A percentile compares a stretch with the other conserved stretches of the same genome.
phyloP scores from a whole-genome alignment of 2,888 invertebrate genomes.

The Tipula unca region DNA sequence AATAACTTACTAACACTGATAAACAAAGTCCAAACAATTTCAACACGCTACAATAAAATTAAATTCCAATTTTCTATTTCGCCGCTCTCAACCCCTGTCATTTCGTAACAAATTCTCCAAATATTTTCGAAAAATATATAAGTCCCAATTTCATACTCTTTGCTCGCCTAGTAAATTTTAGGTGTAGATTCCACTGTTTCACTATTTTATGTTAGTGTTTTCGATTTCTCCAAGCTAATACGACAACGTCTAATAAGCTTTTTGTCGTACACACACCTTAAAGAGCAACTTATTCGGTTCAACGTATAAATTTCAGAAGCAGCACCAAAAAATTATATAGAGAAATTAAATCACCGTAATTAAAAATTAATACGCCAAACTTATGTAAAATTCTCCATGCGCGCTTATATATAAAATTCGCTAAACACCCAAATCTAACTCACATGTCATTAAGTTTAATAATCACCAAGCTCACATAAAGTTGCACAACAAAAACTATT shows the following conservation, averaged over 20 bases:
- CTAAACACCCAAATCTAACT: constrained; percentile 8
- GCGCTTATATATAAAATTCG: neutral
- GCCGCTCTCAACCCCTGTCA: neutral
- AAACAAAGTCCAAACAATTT: neutral
- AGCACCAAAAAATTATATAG: neutral
- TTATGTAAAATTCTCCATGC: neutral
- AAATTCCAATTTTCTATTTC: neutral
- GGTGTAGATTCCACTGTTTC: neutral
- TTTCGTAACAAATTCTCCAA: neutral
- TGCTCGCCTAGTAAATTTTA: neutral
- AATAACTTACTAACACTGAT: too few species aligned
- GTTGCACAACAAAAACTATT: neutral
- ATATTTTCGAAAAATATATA: neutral
- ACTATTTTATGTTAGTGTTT: neutral
- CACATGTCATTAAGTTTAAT: constrained; percentile 4
- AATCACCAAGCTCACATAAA: neutral
- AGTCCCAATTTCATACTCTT: neutral
- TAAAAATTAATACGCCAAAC: neutral
- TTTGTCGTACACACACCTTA: neutral
- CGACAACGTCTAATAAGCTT: neutral
- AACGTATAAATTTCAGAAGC: neutral
- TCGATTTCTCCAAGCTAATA: neutral
- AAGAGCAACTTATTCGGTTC: neutral
- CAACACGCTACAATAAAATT: neutral
- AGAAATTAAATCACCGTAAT: neutral